Percentiles rank a stretch among this genome's conserved stretches.
Evolutionary conservation across 2,888 invertebrate species (phyloP).

Genomic region (Pinctada fucata): DNA sequence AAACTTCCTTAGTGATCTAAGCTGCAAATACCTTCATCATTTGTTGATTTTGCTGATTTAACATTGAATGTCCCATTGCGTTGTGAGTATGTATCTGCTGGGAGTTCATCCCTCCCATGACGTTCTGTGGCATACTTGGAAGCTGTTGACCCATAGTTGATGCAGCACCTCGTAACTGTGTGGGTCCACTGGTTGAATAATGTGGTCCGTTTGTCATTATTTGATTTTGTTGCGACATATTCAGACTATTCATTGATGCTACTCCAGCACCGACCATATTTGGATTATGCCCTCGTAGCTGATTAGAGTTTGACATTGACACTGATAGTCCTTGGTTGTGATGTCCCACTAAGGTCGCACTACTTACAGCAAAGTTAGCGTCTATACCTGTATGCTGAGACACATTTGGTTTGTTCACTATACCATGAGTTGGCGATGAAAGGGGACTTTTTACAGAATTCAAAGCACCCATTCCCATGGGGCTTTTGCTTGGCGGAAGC

Average conservation of each 20-base stretch:
- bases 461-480: constrained; percentile 56
- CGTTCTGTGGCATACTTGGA: constrained; percentile 57
- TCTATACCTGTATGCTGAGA: constrained; percentile 37
- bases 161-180: constrained; percentile 20
- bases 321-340: not conserved
- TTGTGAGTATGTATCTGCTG: constrained; percentile 59
- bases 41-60: constrained; percentile 53
- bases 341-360: constrained; percentile 45
- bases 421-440: constrained; percentile 68
- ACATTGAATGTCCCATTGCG: constrained; percentile 58
- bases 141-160: constrained; percentile 46
- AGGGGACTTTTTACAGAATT: constrained; percentile 70
- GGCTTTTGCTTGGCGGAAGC: constrained; percentile 41
- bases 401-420: constrained; percentile 53
- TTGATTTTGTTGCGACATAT: constrained; percentile 55
- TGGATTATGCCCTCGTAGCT: not conserved
- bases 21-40: constrained; percentile 60
- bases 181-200: constrained; percentile 57
- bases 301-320: not conserved
- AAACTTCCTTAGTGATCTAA: no score
- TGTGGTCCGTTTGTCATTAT: constrained; percentile 74
- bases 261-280: constrained; percentile 9
- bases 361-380: constrained; percentile 57
- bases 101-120: constrained; percentile 54
- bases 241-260: constrained; percentile 29